Evolutionary conservation across 2,888 invertebrate genomes (phyloP), one percentile per base, ranked within the genome.

Genomic region (Campoplex capitator): DNA sequence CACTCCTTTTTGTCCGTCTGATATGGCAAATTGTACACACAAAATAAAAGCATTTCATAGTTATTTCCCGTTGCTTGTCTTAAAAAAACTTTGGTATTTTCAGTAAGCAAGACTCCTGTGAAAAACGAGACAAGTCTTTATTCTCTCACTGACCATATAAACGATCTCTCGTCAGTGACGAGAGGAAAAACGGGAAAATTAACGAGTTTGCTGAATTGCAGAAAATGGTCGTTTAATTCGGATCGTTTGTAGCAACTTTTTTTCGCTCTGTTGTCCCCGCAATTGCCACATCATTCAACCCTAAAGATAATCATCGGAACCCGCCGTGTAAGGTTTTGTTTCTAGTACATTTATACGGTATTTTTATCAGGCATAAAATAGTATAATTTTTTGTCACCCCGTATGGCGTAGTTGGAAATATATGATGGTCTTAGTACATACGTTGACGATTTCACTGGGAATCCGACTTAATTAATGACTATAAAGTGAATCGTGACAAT

Each of bases 141-240:
- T 54, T 32, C 42, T 77, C 56, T 67, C 51, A 6, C 32, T 58
- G 70, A 58, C n/a, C 58, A 48, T 35, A 62, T 65, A 45, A 80
- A 42, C 51, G 73, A 65, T 73, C 38, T 74, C 65, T 56, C 73
- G 58, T 67, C 68, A 71, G 51, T 32, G 56, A 56, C 38, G 77
- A 74, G 28, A 65, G 38, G 79, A 79, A 79, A 86, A 79, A 80
- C 51, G 45, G 77, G 74, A 13, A 86, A 86, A 86, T 86, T 87
- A 87, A 87, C 86, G 86, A 87, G 84, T 77, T 56, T 82, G 84
- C 86, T 87, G 86, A 87, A 87, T 87, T 87, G 86, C 86, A 84
- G 84, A 87, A 87, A 87, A 87, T 84, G 70, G 74, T 82, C 81
- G 70, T 75, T 87, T 84, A 81, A 84, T 84, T 68, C 84, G 70